Evolutionary conservation across 1,140 invertebrate genomes (phyloP), one percentile per base, ranked within the genome.

Genomic region (Saxidomus purpurata): DNA sequence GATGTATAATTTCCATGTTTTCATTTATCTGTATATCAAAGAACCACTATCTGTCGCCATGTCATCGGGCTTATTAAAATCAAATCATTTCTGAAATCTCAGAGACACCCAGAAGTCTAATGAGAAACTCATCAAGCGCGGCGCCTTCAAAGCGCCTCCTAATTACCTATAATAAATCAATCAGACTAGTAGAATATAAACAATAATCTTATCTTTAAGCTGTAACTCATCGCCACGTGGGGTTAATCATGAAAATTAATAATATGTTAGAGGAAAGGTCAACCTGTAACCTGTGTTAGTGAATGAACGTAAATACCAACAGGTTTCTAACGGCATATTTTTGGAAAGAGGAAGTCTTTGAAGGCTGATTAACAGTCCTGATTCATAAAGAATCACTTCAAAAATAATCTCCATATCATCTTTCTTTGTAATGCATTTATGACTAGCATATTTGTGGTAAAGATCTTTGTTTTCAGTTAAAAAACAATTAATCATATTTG

Each of bases 91-190:
- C 67, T 19, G 34, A 36, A 38, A 71, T 71, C 67, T 52, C 31
- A 36, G 49, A 36, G 43, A 52, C 76, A 52, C 76, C 8, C 2
- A n/a, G 43, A 17, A 31, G 1, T 31, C 19, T 49, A 36, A 52
- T 36, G 49, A 17, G 22, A 36, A 52, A 59, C 25, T 55, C 40
- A 79, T 52, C 47, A 36, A 22, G 43, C 25, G 76, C 47, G 34
- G 47, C 38, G 61, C 28, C 76, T 63, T 88, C 86, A 88, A 88
- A 88, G 71, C 52, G 25, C 36, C 17, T n/a, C 13, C 31, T 84
- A 88, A 88, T 88, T 88, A 74, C 49, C 19, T 59, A 79, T 69
- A 88, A 88, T 88, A 88, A 88, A 88, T 88, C 86, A 67, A 81
- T 88, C 86, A 80, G n/a, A 49, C n/a, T 43, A 63, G 43, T 59